These are phyloP conservation scores for Gibbula magus DNA, from an alignment of 2,888 invertebrate species.

Conservation along the genomic window DNA sequence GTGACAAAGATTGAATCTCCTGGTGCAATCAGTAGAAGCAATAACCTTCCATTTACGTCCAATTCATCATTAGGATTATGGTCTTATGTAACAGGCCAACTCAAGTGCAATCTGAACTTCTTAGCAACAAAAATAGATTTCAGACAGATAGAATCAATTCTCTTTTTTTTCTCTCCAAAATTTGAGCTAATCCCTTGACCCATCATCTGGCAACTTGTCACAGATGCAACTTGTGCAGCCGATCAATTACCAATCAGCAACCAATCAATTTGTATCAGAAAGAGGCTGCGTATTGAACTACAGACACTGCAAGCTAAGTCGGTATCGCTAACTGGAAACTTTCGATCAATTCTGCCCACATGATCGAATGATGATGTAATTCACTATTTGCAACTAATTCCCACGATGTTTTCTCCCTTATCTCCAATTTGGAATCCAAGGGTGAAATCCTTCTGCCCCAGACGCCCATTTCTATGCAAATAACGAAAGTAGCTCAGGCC, in stretches of 20 bases:
- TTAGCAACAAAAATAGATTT: background rate
- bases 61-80: too few relatives aligned
- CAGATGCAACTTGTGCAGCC: background rate
- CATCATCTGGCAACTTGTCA: background rate
- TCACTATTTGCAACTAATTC: background rate
- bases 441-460: background rate
- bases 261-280: background rate
- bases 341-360: background rate
- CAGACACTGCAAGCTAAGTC: background rate
- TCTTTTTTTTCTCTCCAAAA: background rate
- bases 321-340: background rate
- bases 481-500: background rate
- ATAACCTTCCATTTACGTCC: too few relatives aligned
- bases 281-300: background rate
- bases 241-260: background rate
- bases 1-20: too few relatives aligned
- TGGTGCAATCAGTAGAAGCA: too few relatives aligned
- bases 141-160: background rate
- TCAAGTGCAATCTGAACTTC: background rate
- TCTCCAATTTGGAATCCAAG: background rate
- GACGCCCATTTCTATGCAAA: conserved; percentile 3
- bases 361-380: background rate
- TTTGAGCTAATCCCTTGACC: background rate
- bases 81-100: too few relatives aligned
- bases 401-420: background rate